Conservation (phyloP, 2,888 invertebrate species). For the Ephialtes manifestator region DNA sequence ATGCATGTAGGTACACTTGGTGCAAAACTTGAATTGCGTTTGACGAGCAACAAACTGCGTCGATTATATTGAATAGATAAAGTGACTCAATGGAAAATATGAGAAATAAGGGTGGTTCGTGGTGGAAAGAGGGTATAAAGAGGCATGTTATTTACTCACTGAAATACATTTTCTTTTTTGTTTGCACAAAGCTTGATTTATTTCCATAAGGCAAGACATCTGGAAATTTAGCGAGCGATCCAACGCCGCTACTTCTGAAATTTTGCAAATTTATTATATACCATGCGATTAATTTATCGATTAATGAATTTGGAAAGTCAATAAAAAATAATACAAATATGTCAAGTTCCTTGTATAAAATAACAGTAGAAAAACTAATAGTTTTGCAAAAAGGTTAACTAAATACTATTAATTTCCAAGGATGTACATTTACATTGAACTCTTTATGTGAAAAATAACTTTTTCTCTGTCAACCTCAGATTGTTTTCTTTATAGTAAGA, state of each 20-base stretch:
- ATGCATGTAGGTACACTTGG: conserved; percentile 55
- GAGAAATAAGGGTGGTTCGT: conserved; percentile 65
- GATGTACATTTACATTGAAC: not conserved
- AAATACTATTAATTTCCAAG: too few relatives aligned
- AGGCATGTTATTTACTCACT: conserved; percentile 62
- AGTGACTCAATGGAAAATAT: conserved; percentile 61
- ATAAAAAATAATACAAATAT: too few relatives aligned
- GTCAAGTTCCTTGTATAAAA: too few relatives aligned
- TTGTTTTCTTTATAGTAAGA: too few relatives aligned
- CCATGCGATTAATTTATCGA: not conserved
- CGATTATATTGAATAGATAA: conserved; percentile 58
- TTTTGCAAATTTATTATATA: conserved; percentile 25
- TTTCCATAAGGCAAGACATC: not conserved
- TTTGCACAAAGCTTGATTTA: conserved; percentile 44
- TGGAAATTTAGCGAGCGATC: not conserved
- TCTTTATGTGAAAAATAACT: not conserved
- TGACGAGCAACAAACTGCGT: conserved; percentile 28
- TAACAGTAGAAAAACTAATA: too few relatives aligned
- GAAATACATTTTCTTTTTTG: conserved; percentile 18
- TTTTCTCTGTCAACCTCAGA: not conserved
- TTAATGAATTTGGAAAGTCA: too few relatives aligned
- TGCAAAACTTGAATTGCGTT: conserved; percentile 42
- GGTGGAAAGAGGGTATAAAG: conserved; percentile 68
- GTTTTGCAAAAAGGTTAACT: too few relatives aligned
- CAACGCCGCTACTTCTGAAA: not conserved